Base-by-base conservation (phyloP, 2,797 vertebrate species). In the Enteromius fasciolatus region DNA sequence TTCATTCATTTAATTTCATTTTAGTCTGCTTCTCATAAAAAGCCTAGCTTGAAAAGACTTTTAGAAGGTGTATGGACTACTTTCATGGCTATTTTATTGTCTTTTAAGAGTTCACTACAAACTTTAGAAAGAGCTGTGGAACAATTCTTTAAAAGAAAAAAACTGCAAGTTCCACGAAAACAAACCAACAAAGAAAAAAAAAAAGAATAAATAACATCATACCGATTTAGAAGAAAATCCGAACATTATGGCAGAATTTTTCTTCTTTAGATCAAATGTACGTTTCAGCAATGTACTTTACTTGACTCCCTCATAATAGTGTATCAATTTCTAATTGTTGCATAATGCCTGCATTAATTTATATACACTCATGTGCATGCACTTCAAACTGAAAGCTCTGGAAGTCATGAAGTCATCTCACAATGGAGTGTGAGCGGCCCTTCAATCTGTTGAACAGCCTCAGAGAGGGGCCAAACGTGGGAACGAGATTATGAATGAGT, bases 381-480 rank as follows among this genome's bases (percentile, higher is more conserved):
- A 84, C 54, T 75, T 67, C 12, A 61, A n/a, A 63, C 77, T 66
- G 64, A 87, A 85, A 72, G 76, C 84, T 87, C 79, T 78, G 77
- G 64, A 85, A 87, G 88, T 90, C 89, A 88, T 90, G 88, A 89
- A 89, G 88, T 87, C 87, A 86, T 72, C 74, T 78, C 82, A 90
- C 89, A 89, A 90, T 85, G 41, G 83, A 85, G 79, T 50, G 46
- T 77, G 67, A 63, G 59, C 74, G 31, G 89, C 82, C 77, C 86
- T 83, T 86, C 85, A 85, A 63, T 81, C 82, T 72, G 80, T 77
- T 76, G 82, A 83, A 86, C 76, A 80, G 86, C 57, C 79, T 84
- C 80, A 67, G 61, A 67, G 50, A 77, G 76, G 70, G 80, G 76
- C 36, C 68, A 78, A 81, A 88, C 87, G 84, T 88, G 86, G 87